phyloP scores from a whole-genome alignment of 1,140 invertebrate species.

The Rhynchophorus ferrugineus region DNA sequence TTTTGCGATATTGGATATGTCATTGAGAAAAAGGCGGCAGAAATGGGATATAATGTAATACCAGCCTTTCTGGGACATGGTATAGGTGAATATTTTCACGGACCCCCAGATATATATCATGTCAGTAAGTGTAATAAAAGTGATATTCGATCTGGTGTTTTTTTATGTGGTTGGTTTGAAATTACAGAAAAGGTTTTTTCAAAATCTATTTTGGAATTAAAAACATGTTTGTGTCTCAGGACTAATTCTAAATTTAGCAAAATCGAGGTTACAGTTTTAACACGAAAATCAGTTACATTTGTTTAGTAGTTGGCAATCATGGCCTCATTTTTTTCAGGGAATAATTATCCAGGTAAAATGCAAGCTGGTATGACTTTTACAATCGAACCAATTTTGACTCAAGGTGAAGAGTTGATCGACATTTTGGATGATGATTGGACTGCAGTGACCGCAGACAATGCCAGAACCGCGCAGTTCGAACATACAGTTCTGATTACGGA shows the following conservation, averaged over 20 bases:
- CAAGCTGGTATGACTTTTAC: slow-evolving; percentile 86
- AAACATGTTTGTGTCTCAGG: too few relatives aligned
- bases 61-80: slow-evolving; percentile 85
- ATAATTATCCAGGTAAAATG: slow-evolving; percentile 68
- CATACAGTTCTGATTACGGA: slow-evolving; percentile 84
- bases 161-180: too few relatives aligned
- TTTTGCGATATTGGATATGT: slow-evolving; percentile 68
- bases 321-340: slow-evolving; percentile 47
- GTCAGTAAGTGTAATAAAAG: slow-evolving; percentile 45
- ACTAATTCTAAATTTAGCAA: too few relatives aligned
- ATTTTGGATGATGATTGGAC: slow-evolving; percentile 86
- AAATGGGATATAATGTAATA: slow-evolving; percentile 60
- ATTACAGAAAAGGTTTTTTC: too few relatives aligned
- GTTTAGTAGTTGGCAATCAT: too few relatives aligned
- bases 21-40: slow-evolving; percentile 57
- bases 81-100: slow-evolving; percentile 88
- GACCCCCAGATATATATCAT: slow-evolving; percentile 82
- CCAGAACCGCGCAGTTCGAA: slow-evolving; percentile 82
- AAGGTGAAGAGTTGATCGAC: slow-evolving; percentile 59
- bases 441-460: slow-evolving; percentile 65
- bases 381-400: slow-evolving; percentile 81
- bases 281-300: too few relatives aligned
- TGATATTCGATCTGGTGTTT: too few relatives aligned
- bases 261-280: too few relatives aligned
- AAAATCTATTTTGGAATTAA: too few relatives aligned